Base-by-base conservation (phyloP, 2,113 vertebrate species). In the Scartelaos histophorus region DNA sequence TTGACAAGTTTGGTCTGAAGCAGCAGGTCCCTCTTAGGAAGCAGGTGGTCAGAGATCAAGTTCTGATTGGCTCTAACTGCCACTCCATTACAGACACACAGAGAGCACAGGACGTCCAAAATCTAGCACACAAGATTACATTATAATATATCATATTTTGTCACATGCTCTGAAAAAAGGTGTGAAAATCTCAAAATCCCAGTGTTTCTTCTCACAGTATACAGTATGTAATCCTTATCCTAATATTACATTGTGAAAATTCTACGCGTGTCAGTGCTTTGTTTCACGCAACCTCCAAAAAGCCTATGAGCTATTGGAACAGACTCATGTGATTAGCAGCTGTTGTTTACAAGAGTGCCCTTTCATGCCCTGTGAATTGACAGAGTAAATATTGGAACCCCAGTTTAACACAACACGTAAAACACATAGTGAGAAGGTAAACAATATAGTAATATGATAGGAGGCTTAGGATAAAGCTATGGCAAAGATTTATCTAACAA, bases 11-110 rank as follows among this genome's bases (percentile, higher is more conserved):
- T 94, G 22, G 97, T 98, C 90, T 99, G 97, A 62, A 99, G 92
- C 24, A 99, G 94, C 78, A 99, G 91, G 82, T 99, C 97, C 90
- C 96, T 95, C 84, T 91, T 94, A 75, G 97, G 96, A 69, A 99
- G 94, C 70, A 99, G 91, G 90, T 98, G 95, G 87, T 99, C 97
- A 92, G 96, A 96, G 82, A 99, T 99, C 70, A 98, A 92, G 78
- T 99, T 99, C 81, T 99, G 97, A 91, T 99, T 99, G 93, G 95
- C 86, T 91, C 97, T 95, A 69, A 99, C 96, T n/a, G 97, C 97
- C 45, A 98, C 95, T 24, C 96, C 96, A 47, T 99, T 97, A 86
- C 97, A 99, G 57, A 99, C 95, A 85, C 97, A 99, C 29, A 99
- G 95, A 79, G 96, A 98, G 70, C 96, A 99, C 73, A 99, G 93